Conservation (phyloP, 92 coral and sea anemone genomes). For the Zoanthus sansibaricus region DNA sequence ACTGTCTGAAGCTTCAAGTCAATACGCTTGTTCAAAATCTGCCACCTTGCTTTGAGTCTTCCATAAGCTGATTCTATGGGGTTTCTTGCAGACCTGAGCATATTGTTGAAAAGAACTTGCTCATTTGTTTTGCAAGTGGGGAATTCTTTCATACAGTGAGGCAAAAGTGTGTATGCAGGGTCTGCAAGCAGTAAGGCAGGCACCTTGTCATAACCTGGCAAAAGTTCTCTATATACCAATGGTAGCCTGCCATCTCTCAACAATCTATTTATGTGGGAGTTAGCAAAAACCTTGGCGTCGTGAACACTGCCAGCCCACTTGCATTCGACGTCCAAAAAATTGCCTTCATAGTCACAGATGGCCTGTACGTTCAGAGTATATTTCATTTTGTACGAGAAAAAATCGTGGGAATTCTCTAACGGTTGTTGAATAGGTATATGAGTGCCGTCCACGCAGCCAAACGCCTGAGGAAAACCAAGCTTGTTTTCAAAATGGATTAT, state of each 20-base stretch:
- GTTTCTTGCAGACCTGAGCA: conserved; percentile 35
- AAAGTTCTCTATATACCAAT: background rate
- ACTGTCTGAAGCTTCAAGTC: background rate
- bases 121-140: conserved; percentile 13
- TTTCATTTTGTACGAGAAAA: conserved; percentile 49
- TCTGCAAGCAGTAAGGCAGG: conserved; percentile 31
- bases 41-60: background rate
- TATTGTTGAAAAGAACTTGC: conserved; percentile 10
- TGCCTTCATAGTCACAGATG: conserved; percentile 51
- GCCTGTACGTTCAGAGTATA: conserved; percentile 50
- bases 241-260: conserved; percentile 40
- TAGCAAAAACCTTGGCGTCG: conserved; percentile 52
- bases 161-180: conserved; percentile 49
- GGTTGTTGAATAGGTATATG: conserved; percentile 50
- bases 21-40: background rate
- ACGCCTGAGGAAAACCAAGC: conserved; percentile 41
- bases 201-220: conserved; percentile 29
- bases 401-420: conserved; percentile 49
- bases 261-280: conserved; percentile 33
- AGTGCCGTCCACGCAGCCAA: conserved; percentile 14
- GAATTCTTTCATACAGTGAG: conserved; percentile 43
- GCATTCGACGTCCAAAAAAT: background rate
- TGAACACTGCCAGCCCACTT: conserved; percentile 59
- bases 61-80: conserved; percentile 51
- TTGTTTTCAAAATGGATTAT: conserved; percentile 13